Evolutionary conservation across 2,113 vertebrate genomes (phyloP), one percentile per base, ranked within the genome.

Genomic region (Erythrocebus patas): DNA sequence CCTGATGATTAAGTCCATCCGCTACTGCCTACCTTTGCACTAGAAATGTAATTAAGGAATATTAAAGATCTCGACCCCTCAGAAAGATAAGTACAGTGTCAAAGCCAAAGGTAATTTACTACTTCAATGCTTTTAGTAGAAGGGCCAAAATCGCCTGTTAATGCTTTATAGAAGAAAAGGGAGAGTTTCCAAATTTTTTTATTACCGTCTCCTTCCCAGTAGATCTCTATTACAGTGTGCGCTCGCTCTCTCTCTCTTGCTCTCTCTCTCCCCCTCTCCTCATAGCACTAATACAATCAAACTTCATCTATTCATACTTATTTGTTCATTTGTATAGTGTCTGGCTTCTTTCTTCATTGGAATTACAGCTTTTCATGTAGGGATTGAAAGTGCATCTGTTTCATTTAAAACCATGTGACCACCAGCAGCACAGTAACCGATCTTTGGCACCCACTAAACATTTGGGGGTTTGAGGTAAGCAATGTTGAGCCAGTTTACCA

Each of bases 1-100:
- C 43, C 23, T 84, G 43, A 22, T 91, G 95, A 96, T 97, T 95
- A 95, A 96, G 92, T 95, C 93, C 70, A 59, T 50, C 93, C 32
- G 9, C 82, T n/a, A 52, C 59, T 95, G 45, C 78, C 70, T 93
- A 61, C 89, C 86, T 93, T 52, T 11, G 43, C 94, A 94, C 64
- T 59, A 13, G 87, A 97, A 96, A 94, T 91, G 81, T 91, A 92
- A 93, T 81, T 97, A 80, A 48, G 61, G 35, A 76, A 81, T 91
- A 95, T 50, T 95, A 98, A 59, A 96, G 79, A 98, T 85, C 57
- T 96, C 52, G 68, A 76, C 66, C 79, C 96, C 98, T 97, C 75
- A 91, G 70, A 84, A 90, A 93, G 68, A 78, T 84, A 97, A 96
- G 66, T 90, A 97, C 57, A 87, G 52, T 94, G 61, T 97, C 97